Evolutionary conservation across 2,113 vertebrate species (phyloP), one percentile per base, ranked within the genome.

Genomic region (Xiphophorus maculatus): DNA sequence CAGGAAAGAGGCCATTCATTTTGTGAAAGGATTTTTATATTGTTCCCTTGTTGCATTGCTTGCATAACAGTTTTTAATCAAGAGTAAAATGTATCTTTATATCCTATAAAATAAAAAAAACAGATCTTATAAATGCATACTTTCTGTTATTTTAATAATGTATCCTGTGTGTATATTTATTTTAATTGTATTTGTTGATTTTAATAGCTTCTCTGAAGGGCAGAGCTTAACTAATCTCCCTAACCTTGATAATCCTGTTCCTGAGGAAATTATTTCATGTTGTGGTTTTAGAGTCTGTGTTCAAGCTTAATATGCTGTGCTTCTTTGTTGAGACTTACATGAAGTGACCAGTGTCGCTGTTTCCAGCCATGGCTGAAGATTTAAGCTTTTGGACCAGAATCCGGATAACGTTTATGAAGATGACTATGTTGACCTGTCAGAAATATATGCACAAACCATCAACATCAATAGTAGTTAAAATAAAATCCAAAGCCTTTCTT

Each of bases 371-470:
- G 12, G 91, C 88, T 19, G 94, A 90, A 69, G 89, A 93, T 86
- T 93, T 94, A 30, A 95, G 91, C 79, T 95, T 95, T 74, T 95
- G 90, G 14, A 95, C 92, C 81, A 95, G 89, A 77, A 94, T 94
- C 51, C 94, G 91, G 84, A 94, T 94, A 76, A 95, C 94, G 5
- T 94, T 95, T 74, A 95, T 72, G 58, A 95, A 95, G 87, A 95
- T 95, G 75, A 94, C 78, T 3, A 95, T 94, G 86, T 95, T 95
- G 73, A 94, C 84, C 94, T 95, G 84, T 42, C 1, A 61, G 8
- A 63, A 27, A 85, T 3, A 63, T n/a, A 70, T n/a, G n/a, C 28
- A 40, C 15, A 67, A 44, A 67, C 27, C 12, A 66, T 14, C 22
- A 40, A 44, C 5, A 40, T 37, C 35, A 27, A 42, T 4, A 28